Evolutionary conservation across 1,140 invertebrate species (phyloP), one percentile per base, ranked within the genome.

Genomic region (Bicyclus anynana): DNA sequence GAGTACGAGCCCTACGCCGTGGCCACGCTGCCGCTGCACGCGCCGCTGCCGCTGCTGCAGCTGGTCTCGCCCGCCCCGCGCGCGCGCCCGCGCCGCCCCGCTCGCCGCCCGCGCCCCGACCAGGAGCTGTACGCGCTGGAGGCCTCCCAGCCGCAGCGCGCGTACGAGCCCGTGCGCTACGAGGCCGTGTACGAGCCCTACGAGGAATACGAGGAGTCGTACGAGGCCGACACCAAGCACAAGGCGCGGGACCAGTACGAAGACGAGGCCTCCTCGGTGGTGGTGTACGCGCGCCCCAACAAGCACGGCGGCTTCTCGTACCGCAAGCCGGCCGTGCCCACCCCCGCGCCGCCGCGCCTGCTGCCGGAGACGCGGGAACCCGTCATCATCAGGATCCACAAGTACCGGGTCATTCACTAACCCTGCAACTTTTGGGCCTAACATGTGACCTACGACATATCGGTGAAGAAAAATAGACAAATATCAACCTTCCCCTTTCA

Each of bases 331-430:
- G 42, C 56, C 5, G 54, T 66, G 17, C 37, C 38, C 5, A 44
- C 16, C 10, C 35, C 53, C 5, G 56, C 68, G 17, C 46, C 54
- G 13, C 29, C 12, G 18, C 47, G 10, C 12, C 13, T 9, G 33
- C 20, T 9, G 10, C 13, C 17, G 13, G 17, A 16, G 1, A 20
- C 16, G 17, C 52, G 37, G 2, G 64, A 77, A 29, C 82, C 82
- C 0, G 62, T 83, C 29, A 67, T 85, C 33, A 66, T 85, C 2
- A 61, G 75, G 21, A 73, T 85, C 23, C 82, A 84, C 52, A 83
- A 80, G 44, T 77, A 85, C 56, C 78, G 66, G 53, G 51, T 81
- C 5, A 56, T 73, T 40, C 55, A 58, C 23, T 58, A 35, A 40
- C 2, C n/a, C 18, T 23, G 35, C 7, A 1, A 0, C n/a, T n/a